phyloP scores from a whole-genome alignment of 2,797 vertebrate species.

The Acipenser transmontanus region DNA sequence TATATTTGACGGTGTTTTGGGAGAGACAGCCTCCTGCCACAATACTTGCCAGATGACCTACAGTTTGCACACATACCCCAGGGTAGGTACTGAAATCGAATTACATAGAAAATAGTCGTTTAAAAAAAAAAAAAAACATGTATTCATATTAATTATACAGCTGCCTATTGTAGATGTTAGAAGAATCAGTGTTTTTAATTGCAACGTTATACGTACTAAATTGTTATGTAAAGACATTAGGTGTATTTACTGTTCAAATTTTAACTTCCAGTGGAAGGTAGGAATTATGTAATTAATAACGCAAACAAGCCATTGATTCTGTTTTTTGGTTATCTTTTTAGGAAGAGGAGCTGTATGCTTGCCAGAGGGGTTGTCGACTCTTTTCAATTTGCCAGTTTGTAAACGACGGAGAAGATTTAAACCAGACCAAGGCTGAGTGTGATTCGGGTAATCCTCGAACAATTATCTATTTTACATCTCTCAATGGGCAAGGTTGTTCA shows the following conservation, averaged over 20 bases:
- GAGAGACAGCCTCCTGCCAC: slow-evolving; percentile 80
- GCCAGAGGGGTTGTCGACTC: slow-evolving; percentile 91
- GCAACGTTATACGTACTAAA: too few species aligned
- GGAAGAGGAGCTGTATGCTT: slow-evolving; percentile 92
- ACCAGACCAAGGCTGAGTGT: slow-evolving; percentile 85
- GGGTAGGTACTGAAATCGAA: slow-evolving; percentile 53
- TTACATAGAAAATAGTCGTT: too few species aligned
- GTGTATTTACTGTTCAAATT: too few species aligned
- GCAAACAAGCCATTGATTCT: not conserved
- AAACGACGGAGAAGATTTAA: slow-evolving; percentile 81
- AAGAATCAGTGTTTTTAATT: too few species aligned
- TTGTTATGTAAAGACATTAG: too few species aligned
- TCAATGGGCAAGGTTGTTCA: too few species aligned
- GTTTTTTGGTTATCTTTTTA: slow-evolving; percentile 43
- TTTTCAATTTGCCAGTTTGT: slow-evolving; percentile 98
- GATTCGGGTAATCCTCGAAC: slow-evolving; percentile 75
- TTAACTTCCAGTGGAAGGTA: too few species aligned
- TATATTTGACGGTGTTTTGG: slow-evolving; percentile 80
- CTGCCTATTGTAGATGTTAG: too few species aligned
- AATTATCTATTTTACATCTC: too few species aligned
- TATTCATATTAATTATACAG: too few species aligned
- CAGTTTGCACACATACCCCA: slow-evolving; percentile 84
- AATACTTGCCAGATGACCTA: slow-evolving; percentile 88
- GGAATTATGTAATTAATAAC: too few species aligned
- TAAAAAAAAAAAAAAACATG: too few species aligned